phyloP scores from a whole-genome alignment of 2,888 invertebrate genomes.

The Scaptomyza tumidula region DNA sequence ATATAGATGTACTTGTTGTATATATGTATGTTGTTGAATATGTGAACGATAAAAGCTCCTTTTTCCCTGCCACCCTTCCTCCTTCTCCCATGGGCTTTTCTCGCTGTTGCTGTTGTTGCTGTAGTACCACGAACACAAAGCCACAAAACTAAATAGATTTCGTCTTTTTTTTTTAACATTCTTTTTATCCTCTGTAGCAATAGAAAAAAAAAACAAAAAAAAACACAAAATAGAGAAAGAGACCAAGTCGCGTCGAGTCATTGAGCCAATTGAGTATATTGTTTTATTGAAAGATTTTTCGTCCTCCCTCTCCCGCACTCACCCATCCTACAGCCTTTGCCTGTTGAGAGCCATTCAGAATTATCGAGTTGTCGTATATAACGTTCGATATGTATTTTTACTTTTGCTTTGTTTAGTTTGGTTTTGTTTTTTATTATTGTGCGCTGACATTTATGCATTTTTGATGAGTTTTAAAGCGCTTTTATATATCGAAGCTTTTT shows the following conservation, averaged over 20 bases:
- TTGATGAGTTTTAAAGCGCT: constrained; percentile 54
- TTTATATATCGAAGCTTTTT: constrained; percentile 18
- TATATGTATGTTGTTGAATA: constrained; percentile 33
- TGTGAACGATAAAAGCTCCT: constrained; percentile 55
- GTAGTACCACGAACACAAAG: constrained; percentile 62
- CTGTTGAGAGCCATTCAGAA: constrained; percentile 24
- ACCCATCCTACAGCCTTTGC: neutral
- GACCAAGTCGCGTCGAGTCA: constrained; percentile 69
- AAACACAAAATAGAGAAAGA: constrained; percentile 50
- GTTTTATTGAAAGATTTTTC: constrained; percentile 80
- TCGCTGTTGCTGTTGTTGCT: constrained; percentile 22
- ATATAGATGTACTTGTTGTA: neutral
- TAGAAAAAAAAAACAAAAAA: constrained; percentile 51
- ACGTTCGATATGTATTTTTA: constrained; percentile 10
- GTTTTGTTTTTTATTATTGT: constrained; percentile 18
- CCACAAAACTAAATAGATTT: constrained; percentile 77
- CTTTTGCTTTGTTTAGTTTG: constrained; percentile 13
- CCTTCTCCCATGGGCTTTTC: constrained; percentile 30
- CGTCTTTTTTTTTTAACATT: constrained; percentile 11
- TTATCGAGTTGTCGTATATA: constrained; percentile 33
- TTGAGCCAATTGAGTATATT: constrained; percentile 82
- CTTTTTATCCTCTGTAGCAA: constrained; percentile 36
- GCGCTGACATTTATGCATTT: constrained; percentile 73
- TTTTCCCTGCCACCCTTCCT: neutral
- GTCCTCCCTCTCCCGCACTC: constrained; percentile 27